A percentile compares a stretch with the other conserved stretches of the same genome.
phyloP scores from a whole-genome alignment of 23 tunicate genomes.

The Botrylloides violaceus region DNA sequence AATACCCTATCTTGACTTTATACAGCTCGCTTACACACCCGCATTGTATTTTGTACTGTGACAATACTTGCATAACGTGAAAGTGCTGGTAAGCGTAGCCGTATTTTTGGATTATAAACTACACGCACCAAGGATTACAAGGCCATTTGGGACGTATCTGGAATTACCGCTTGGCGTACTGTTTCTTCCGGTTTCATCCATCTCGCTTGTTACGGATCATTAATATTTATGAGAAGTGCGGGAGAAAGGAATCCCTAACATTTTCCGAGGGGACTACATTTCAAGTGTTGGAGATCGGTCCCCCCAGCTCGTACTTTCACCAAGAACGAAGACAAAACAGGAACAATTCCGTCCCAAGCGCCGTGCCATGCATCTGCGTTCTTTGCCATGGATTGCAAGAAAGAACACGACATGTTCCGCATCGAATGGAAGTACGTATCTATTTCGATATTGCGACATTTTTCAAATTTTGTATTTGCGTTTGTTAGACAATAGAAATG shows the following conservation, averaged over 20 bases:
- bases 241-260: constrained; percentile 11
- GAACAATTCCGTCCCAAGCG: neutral
- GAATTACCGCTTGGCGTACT: constrained; percentile 10
- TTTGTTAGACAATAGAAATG: neutral
- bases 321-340: neutral
- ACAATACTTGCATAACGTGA: no score
- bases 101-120: neutral
- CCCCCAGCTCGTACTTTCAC: neutral
- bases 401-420: constrained; percentile 17
- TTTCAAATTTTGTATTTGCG: neutral
- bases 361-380: constrained; percentile 27
- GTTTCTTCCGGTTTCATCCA: constrained; percentile 13
- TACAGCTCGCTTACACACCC: no score
- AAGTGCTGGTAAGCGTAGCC: neutral
- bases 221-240: constrained; percentile 6
- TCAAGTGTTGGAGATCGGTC: neutral
- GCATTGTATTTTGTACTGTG: no score
- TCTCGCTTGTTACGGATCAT: constrained; percentile 17
- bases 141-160: constrained; percentile 8
- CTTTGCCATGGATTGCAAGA: constrained; percentile 21
- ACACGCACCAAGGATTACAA: constrained; percentile 8
- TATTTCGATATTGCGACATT: neutral
- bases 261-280: neutral
- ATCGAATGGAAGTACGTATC: constrained; percentile 24
- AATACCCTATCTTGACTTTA: no score